phyloP scores from a whole-genome alignment of 2,797 vertebrate genomes.

The Gallinago solitaria region DNA sequence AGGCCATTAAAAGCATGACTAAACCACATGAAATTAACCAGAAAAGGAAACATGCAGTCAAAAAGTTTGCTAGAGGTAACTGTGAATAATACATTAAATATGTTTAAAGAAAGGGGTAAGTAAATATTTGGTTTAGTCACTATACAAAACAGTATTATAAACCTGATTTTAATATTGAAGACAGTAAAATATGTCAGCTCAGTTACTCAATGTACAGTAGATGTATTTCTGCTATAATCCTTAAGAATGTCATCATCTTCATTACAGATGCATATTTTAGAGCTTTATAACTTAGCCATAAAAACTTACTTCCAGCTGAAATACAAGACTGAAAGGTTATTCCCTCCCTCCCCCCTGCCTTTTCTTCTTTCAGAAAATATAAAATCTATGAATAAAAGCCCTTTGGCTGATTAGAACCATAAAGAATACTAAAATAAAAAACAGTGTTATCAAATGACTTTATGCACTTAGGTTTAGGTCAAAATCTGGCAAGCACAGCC shows the following conservation, averaged over 20 bases:
- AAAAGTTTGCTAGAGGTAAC: slow-evolving; percentile 25
- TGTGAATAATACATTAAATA: slow-evolving; percentile 10
- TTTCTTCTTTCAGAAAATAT: not conserved
- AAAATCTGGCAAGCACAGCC: not conserved
- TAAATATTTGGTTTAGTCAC: slow-evolving; percentile 15
- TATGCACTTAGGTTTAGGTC: not conserved
- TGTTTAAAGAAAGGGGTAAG: not conserved
- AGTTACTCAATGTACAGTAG: not conserved
- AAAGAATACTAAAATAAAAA: not conserved
- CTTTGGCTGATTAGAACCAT: not conserved
- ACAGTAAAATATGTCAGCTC: not conserved
- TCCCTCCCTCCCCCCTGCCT: not conserved
- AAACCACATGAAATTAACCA: slow-evolving; percentile 55
- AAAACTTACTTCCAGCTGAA: slow-evolving; percentile 8
- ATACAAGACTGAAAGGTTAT: not conserved
- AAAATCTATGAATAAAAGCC: not conserved
- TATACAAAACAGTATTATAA: not conserved
- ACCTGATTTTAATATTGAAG: not conserved
- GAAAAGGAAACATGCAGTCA: slow-evolving; percentile 43
- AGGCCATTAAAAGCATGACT: slow-evolving; percentile 49
- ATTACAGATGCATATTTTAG: slow-evolving; percentile 1
- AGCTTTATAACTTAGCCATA: not conserved
- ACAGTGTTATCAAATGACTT: not conserved
- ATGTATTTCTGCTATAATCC: not conserved
- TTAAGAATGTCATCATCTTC: not conserved